Base-by-base conservation (phyloP, 2,113 vertebrate species). In the Lepus europaeus region DNA sequence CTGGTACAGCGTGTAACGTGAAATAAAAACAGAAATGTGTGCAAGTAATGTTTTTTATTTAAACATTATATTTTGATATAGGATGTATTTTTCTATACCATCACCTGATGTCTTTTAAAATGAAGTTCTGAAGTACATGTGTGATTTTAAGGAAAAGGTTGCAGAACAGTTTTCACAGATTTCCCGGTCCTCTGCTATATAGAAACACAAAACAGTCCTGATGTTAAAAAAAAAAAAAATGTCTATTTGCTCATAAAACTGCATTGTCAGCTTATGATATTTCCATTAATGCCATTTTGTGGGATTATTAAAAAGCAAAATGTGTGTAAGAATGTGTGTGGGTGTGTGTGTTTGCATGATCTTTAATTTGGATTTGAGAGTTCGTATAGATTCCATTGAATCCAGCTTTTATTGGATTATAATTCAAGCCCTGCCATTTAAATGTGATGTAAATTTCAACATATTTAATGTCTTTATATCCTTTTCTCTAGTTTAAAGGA, bases 11-110 rank as follows among this genome's bases (percentile, higher is more conserved):
- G 45, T 45, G 45, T 68, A 19, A 9, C 51, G 8, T 92, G 45
- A 95, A 94, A 91, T 85, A 87, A 85, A 90, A 87, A 64, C 68
- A 76, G 92, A 87, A 90, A 68, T 70, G 31, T 74, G 19, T 79
- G 33, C 39, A 81, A 90, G 77, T 85, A 86, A 56, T 36, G 49
- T 2, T 39, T 84, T 97, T 86, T 79, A 86, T 94, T 79, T 56
- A 64, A 66, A 29, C 45, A 89, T 89, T 89, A 77, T 96, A 87
- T 89, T 91, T 31, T 70, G 25, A 45, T 63, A n/a, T 9, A 73
- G 27, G 70, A 23, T 73, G 19, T 61, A 23, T 80, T 76, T 94
- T 82, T 22, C 86, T 87, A 39, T 0, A 56, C 9, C 51, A 29
- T 77, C 29, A 86, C 66, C 51, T 88, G 49, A 79, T 31, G 89